These are phyloP conservation scores for Callithrix jacchus DNA, from an alignment of 2,113 vertebrate species.

Conservation along the genomic window DNA sequence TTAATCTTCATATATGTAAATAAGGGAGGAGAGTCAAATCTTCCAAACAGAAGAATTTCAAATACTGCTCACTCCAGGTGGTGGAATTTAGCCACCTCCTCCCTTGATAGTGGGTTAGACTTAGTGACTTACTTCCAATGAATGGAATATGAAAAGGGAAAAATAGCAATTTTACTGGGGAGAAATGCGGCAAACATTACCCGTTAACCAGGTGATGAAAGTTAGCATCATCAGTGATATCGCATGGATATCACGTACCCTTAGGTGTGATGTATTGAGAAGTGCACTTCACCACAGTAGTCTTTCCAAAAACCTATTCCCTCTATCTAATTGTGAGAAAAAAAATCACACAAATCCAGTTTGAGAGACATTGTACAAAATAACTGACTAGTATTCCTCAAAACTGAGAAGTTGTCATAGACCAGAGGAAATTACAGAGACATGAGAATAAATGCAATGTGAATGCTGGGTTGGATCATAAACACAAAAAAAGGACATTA, in stretches of 20 bases:
- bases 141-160: neutral
- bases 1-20: neutral
- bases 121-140: constrained; percentile 7
- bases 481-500: neutral
- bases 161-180: neutral
- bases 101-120: neutral
- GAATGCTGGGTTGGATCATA: neutral
- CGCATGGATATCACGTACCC: neutral
- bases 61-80: neutral
- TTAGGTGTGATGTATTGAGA: too few species aligned
- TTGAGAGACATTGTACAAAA: neutral
- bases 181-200: neutral
- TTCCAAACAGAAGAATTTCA: neutral
- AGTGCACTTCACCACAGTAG: neutral
- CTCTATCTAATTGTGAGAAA: neutral
- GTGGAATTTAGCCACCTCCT: neutral
- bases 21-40: neutral
- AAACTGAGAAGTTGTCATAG: neutral
- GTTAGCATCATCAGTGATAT: neutral
- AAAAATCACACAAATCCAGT: neutral
- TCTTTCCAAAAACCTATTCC: neutral
- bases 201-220: neutral
- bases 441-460: neutral
- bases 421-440: neutral
- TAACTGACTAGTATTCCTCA: neutral